Base-by-base conservation (phyloP, 1,140 invertebrate species). In the Brachionus plicatilis region DNA sequence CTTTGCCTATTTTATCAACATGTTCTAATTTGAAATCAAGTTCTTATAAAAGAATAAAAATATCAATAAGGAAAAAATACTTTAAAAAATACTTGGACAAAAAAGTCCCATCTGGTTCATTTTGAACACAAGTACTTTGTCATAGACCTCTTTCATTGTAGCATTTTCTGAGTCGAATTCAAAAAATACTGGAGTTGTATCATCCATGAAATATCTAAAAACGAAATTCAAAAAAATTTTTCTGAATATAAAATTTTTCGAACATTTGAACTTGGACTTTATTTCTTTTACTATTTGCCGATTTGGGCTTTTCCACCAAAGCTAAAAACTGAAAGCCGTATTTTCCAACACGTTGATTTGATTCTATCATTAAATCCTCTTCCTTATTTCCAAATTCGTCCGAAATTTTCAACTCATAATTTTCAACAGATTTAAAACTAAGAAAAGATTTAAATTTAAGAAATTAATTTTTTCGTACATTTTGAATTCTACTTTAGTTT, bases 321-420 rank as follows among this genome's bases (percentile, higher is more conserved):
- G 29, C 50, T 27, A 82, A 82, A 82, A 12, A 24, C n/a, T 65
- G 56, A 45, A 82, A 65, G 14, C 53, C 50, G 45, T 45, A 82
- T 65, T 65, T 82, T 12, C 11, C 29, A 27, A 82, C 24, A 9
- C 53, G 8, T 37, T 82, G 79, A 60, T 82, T 82, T 24, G 53
- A 41, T 37, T 82, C 79, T 20, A 82, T 41, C 33, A 45, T 47
- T 3, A 82, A 65, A 11, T 82, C 79, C 9, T 82, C 79, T 60
- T 82, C 79, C 20, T 41, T 65, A 20, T 47, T 20, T 27, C 79
- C 79, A 33, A 27, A 33, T 43, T 80, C 53, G 20, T 82, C 79
- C 5, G 53, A 53, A 27, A 82, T 82, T 82, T 82, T 82, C 37
- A 82, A 47, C n/a, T 82, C 53, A 37, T 82, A 82, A 47, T 37